Percentiles rank a stretch among this genome's conserved stretches.
phyloP scores from a whole-genome alignment of 2,113 vertebrate species.

The Micromys minutus region DNA sequence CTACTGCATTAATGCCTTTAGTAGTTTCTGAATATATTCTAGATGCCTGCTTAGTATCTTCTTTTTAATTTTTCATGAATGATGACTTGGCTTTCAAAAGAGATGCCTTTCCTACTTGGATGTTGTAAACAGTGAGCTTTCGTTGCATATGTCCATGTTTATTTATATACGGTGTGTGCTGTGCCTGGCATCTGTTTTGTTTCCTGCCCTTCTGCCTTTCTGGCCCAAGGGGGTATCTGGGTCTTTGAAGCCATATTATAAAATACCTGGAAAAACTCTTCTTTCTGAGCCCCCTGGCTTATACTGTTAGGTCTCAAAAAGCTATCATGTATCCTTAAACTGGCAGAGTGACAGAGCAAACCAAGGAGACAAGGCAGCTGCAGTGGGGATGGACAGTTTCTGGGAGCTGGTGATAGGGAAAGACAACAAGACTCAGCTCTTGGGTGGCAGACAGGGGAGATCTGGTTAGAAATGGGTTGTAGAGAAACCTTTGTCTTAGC shows the following conservation, averaged over 20 bases:
- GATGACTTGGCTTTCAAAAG: constrained; percentile 45
- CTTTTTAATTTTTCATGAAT: background rate
- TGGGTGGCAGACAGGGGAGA: constrained; percentile 18
- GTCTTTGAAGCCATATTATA: background rate
- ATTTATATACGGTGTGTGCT: constrained; percentile 18
- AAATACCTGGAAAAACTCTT: constrained; percentile 19
- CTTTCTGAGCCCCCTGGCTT: background rate
- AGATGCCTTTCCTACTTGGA: constrained; percentile 7
- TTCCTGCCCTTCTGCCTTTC: background rate
- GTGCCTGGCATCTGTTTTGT: constrained; percentile 40
- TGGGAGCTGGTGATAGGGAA: background rate
- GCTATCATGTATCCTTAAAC: background rate
- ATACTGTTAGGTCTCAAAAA: background rate
- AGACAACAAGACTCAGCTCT: background rate
- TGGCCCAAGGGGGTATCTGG: background rate
- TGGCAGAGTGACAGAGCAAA: background rate
- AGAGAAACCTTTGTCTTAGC: constrained; percentile 31
- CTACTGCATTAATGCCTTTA: background rate
- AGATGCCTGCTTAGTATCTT: background rate
- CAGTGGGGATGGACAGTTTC: background rate
- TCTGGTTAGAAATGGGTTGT: constrained; percentile 16
- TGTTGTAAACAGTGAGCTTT: constrained; percentile 23
- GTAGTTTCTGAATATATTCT: background rate
- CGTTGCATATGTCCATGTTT: constrained; percentile 24
- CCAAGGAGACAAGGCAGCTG: constrained; percentile 6